phyloP scores from a whole-genome alignment of 2,888 invertebrate genomes.

The Athrips mouffetella region DNA sequence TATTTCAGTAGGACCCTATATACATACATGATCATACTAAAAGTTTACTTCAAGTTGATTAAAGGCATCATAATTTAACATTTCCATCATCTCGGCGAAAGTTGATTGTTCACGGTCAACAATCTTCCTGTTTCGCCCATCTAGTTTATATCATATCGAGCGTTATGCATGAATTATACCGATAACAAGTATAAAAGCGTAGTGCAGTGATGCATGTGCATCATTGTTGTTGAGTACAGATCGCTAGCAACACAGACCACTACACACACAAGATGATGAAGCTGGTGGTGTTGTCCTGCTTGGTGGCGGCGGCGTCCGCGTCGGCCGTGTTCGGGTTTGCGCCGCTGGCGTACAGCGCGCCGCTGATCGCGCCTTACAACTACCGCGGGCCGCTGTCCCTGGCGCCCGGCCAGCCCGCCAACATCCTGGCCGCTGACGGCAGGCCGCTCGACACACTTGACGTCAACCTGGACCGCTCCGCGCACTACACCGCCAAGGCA shows the following conservation, averaged over 20 bases:
- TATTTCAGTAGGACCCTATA: too few species aligned
- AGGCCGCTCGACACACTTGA: conserved; percentile 67
- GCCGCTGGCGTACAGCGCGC: conserved; percentile 28
- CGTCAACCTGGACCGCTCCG: conserved; percentile 66
- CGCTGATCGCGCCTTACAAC: conserved; percentile 42
- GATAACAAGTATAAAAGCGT: conserved; percentile 63
- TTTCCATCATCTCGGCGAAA: conserved; percentile 45
- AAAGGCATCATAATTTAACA: conserved; percentile 5
- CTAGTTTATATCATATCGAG: conserved; percentile 18
- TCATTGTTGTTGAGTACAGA: conserved; percentile 54
- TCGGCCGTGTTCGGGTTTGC: conserved; percentile 9
- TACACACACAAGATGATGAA: conserved; percentile 64
- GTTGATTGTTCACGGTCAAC: conserved; percentile 55
- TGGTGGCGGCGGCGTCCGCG: conserved; percentile 78
- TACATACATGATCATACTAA: too few species aligned
- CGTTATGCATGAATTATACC: conserved; percentile 35
- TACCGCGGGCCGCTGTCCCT: conserved; percentile 64
- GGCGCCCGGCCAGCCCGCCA: conserved; percentile 67
- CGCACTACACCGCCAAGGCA: conserved; percentile 61
- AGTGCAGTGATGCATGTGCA: conserved; percentile 34
- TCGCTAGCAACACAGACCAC: conserved; percentile 70
- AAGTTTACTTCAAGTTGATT: neutral
- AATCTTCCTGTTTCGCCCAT: conserved; percentile 50
- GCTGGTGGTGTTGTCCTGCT: conserved; percentile 80
- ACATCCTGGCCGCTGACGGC: conserved; percentile 61